A percentile compares a stretch with the other conserved stretches of the same genome.
These are phyloP conservation scores for Takifugu bimaculatus DNA, from an alignment of 2,113 vertebrate genomes.

Conservation along the genomic window DNA sequence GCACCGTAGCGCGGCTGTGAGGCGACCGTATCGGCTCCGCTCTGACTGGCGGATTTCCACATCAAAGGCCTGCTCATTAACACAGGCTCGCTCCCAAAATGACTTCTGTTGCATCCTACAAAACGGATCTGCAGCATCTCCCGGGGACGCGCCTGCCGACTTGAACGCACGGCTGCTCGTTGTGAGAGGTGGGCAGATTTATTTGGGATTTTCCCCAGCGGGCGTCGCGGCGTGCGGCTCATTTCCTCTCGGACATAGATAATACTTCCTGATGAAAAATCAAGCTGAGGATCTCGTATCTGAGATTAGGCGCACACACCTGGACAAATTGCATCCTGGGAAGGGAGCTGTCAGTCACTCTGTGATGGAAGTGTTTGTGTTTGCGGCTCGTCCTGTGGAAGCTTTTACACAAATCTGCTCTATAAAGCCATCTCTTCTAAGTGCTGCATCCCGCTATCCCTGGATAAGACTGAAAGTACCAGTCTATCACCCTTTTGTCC, in stretches of 20 bases:
- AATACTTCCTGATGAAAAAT: constrained; percentile 48
- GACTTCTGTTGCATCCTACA: constrained; percentile 57
- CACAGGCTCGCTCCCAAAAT: constrained; percentile 59
- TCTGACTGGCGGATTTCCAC: constrained; percentile 63
- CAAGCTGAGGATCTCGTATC: constrained; percentile 23
- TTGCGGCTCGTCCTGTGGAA: not conserved
- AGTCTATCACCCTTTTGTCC: too few relatives aligned
- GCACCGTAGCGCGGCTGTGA: constrained; percentile 57
- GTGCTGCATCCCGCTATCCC: too few relatives aligned
- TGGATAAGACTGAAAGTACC: too few relatives aligned
- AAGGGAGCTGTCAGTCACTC: constrained; percentile 13
- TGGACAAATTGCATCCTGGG: constrained; percentile 50
- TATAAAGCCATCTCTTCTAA: too few relatives aligned
- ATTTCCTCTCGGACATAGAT: constrained; percentile 37
- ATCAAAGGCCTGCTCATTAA: constrained; percentile 72
- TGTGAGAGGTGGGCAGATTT: constrained; percentile 21
- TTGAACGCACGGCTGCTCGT: constrained; percentile 1
- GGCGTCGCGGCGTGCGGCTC: constrained; percentile 27
- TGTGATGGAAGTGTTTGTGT: constrained; percentile 26
- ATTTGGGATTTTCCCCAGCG: constrained; percentile 42
- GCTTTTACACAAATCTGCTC: not conserved
- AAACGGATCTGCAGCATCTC: constrained; percentile 51
- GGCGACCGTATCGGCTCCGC: constrained; percentile 52
- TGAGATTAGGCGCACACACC: constrained; percentile 36
- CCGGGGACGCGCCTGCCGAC: constrained; percentile 16